Base-by-base conservation (phyloP, 2,888 invertebrate species). In the Mesoligia furuncula region DNA sequence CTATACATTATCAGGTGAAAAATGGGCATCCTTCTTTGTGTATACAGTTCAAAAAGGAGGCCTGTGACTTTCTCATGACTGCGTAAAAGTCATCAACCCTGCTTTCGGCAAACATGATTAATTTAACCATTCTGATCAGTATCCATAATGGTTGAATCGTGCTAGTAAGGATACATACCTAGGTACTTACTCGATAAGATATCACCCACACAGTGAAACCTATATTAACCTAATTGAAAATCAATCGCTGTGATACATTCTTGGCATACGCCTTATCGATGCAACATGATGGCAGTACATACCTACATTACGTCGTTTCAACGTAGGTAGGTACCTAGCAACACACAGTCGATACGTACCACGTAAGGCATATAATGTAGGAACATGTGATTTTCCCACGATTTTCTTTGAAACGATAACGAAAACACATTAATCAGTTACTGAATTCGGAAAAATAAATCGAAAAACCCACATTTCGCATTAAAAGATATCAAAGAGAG, bases 371-470 rank as follows among this genome's bases (percentile, higher is more conserved):
- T 20, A 42, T 51, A 73, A 7, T 51, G 11, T 24, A 51, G 54
- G 5, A 61, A 69, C 42, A 39, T 66, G 80, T 83, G 62, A 77
- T 64, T 61, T 64, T 65, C 57, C 36, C 54, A 69, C 81, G 61
- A 66, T 69, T 66, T 74, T 57, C 68, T 76, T 84, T 62, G 48
- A 68, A 80, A n/a, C 75, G 59, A 64, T 73, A 66, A 54, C 64
- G 65, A 82, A 83, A 85, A 84, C 67, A 84, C 85, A 85, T 85
- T 85, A 85, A 85, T 85, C 80, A 80, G 67, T 65, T 72, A 75
- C 71, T 57, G 59, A 68, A 75, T 57, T 73, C 66, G 54, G 48
- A 31, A 64, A 81, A 84, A 84, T 84, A 84, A 81, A 84, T 84
- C 71, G 81, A 67, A 61, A 70, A 61, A 64, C 72, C 68, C 77